phyloP scores from a whole-genome alignment of 2,113 vertebrate species.

The Crotophaga sulcirostris region DNA sequence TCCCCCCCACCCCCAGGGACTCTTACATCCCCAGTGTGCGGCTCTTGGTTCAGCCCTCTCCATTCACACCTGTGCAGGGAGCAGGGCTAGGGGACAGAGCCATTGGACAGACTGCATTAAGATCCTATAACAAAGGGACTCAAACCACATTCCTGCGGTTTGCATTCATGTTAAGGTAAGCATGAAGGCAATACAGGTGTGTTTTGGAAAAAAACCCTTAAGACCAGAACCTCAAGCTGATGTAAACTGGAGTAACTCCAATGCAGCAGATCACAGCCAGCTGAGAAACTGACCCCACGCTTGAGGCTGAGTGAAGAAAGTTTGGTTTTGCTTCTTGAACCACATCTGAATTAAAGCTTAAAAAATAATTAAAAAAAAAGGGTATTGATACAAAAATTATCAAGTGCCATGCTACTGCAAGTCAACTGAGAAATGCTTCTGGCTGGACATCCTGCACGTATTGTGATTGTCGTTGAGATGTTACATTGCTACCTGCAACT shows the following conservation, averaged over 20 bases:
- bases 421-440: conserved; percentile 76
- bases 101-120: not conserved
- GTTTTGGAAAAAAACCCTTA: not conserved
- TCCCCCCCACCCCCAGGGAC: not conserved
- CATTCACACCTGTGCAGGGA: not conserved
- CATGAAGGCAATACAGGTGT: not conserved
- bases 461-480: conserved; percentile 76
- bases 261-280: not conserved
- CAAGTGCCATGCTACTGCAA: conserved; percentile 72
- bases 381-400: conserved; percentile 33
- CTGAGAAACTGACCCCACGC: not conserved
- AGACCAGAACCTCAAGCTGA: not conserved
- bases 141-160: not conserved
- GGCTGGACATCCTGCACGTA: conserved; percentile 78
- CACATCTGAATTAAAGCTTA: conserved; percentile 30
- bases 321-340: conserved; percentile 63
- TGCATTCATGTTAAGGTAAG: not conserved
- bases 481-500: conserved; percentile 70
- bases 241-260: not conserved
- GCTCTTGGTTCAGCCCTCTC: not conserved
- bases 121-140: not conserved
- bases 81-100: not conserved
- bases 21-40: not conserved
- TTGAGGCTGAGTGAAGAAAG: not conserved
- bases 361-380: not conserved